Evolutionary conservation across 2,888 invertebrate species (phyloP).

Genomic region (Mongoloraphidia duomilia): DNA sequence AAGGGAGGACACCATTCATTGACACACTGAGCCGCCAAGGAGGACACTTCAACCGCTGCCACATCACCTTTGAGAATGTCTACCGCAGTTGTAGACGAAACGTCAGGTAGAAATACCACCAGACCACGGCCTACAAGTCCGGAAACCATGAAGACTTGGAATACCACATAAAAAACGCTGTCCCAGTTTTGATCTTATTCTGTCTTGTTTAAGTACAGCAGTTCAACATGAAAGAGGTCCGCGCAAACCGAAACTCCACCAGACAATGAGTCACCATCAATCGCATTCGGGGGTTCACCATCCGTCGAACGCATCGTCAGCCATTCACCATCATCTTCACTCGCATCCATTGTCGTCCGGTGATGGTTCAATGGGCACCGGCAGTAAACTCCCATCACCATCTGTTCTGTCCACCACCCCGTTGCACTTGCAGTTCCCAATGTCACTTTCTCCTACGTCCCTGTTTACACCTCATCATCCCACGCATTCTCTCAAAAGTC

Average conservation of each 20-base stretch:
- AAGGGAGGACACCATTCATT: no score
- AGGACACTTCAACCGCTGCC: no score
- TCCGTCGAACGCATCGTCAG: slow-evolving; percentile 3
- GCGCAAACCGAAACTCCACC: slow-evolving; percentile 74
- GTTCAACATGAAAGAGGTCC: slow-evolving; percentile 96
- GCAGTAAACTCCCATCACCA: slow-evolving; percentile 20
- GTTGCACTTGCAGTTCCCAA: slow-evolving; percentile 5
- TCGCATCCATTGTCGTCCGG: slow-evolving; percentile 22
- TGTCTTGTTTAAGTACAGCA: slow-evolving; percentile 42
- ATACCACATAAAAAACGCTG: no score
- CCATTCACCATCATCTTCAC: slow-evolving; percentile 22
- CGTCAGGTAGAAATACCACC: no score
- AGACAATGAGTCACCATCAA: slow-evolving; percentile 19
- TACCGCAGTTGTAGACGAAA: no score
- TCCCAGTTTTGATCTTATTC: not conserved
- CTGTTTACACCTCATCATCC: slow-evolving; percentile 6
- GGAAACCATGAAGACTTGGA: no score
- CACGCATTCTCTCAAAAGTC: slow-evolving; percentile 2
- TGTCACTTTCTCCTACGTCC: slow-evolving; percentile 5
- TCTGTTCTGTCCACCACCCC: slow-evolving; percentile 4
- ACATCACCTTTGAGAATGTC: no score
- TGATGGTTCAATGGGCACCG: slow-evolving; percentile 27
- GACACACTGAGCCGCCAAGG: no score
- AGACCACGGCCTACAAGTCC: no score
- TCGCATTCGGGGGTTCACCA: slow-evolving; percentile 12